Base-by-base conservation (phyloP, 2,888 invertebrate genomes). In the Drosophila mimica region DNA sequence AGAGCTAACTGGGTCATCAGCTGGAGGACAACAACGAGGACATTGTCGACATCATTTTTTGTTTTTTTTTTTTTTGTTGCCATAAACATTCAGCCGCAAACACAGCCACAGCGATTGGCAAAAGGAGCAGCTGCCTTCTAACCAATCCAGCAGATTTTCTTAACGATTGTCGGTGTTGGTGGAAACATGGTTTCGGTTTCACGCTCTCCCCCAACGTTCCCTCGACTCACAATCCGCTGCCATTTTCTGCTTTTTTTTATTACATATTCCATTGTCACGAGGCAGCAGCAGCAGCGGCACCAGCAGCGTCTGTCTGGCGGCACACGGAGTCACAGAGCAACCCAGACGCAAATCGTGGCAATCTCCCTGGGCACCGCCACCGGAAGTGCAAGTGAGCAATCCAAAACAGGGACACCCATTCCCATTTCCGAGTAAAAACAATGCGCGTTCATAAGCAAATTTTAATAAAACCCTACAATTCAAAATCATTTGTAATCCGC, bases 341-440 rank as follows among this genome's bases (percentile, higher is more conserved):
- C 51, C 59, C 64, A 25, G n/a, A 56, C 17, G 20, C 66, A 59
- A 34, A 60, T 13, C 17, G 58, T 53, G 60, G 48, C 56, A 60
- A 71, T 54, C 68, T 76, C 81, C 67, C 62, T 53, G 31, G 77
- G 62, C 71, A 63, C 36, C 46, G 46, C 38, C 49, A 67, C 36
- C 49, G 86, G 71, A 72, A 73, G 67, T 65, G 74, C 79, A 87
- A 88, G 82, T 88, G 86, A 84, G 79, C 88, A 89, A 84, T 89
- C 70, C 64, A 72, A 65, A 67, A 67, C 58, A 59, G n/a, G 25
- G 25, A 25, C 3, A 2, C 25, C 3, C 25, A 25, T 25, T 25
- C 25, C 17, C 36, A 36, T 28, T 46, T 11, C 4, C 33, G 4
- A 40, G 30, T 20, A 40, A 51, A 70, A 76, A 78, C 79, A 82